Evolutionary conservation across 2,888 invertebrate genomes (phyloP).

Genomic region (Endomychus coccineus): DNA sequence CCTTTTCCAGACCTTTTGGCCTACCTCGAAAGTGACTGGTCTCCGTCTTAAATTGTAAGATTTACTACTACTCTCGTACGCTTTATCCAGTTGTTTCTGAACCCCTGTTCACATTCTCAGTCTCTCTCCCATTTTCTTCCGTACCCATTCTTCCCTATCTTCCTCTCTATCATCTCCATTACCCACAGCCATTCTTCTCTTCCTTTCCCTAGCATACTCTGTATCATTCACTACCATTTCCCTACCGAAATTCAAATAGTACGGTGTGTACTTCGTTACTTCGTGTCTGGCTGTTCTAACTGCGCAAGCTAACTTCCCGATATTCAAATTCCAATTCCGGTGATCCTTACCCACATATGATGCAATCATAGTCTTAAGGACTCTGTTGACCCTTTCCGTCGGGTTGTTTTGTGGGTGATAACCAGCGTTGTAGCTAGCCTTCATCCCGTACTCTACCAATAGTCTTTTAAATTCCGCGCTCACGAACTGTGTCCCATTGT

Average conservation of each 20-base stretch:
- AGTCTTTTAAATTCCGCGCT: constrained; percentile 14
- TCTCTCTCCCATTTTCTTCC: no score
- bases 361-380: constrained; percentile 21
- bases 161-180: no score
- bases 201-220: no score
- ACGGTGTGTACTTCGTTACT: constrained; percentile 17
- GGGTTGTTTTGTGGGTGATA: constrained; percentile 27
- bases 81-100: background rate
- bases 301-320: constrained; percentile 22
- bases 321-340: constrained; percentile 22
- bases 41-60: constrained; percentile 3
- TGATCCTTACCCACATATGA: constrained; percentile 24
- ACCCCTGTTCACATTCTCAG: no score
- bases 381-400: constrained; percentile 23
- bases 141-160: no score
- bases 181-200: no score
- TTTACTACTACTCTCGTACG: background rate
- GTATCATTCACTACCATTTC: constrained; percentile 4
- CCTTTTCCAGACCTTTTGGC: constrained; percentile 3
- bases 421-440: constrained; percentile 11
- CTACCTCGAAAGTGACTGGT: background rate
- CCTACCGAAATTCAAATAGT: constrained; percentile 19
- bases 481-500: constrained; percentile 24
- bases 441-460: constrained; percentile 10
- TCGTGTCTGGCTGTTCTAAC: constrained; percentile 19